Evolutionary conservation across 2,888 invertebrate genomes (phyloP), one percentile per base, ranked within the genome.

Genomic region (Hipparchia sbordonii): DNA sequence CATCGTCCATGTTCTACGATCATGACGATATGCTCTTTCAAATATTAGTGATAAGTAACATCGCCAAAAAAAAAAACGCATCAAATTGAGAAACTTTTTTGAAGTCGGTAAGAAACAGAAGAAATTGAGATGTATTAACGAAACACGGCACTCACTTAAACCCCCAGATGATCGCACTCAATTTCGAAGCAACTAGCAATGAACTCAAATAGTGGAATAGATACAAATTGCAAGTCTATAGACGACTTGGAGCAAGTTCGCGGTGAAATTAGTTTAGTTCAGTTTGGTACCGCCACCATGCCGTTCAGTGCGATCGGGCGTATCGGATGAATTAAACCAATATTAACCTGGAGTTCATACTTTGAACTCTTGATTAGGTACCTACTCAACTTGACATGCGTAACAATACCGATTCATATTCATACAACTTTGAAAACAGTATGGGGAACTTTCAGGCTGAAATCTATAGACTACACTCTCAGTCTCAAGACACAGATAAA

Each of bases 201-300:
- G 62, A 75, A 73, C 69, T 75, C 74, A 76, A 74, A 74, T 72
- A 75, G 70, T 73, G 73, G 71, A 72, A 68, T 70, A 61, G 67
- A 76, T 71, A 73, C 74, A 67, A 76, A 72, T 69, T 69, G 69
- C 63, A 57, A 70, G 68, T 72, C 57, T 65, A 72, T 66, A 71
- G 70, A 9, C 74, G 71, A 75, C 69, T 74, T 66, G 46, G 57
- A 67, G 33, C 71, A 75, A 78, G 72, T 73, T 76, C 66, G 72
- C 57, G 59, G 69, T 59, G 68, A 52, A 75, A 75, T 74, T 71
- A 67, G 71, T 57, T 57, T 56, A 56, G 56, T 56, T 56, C 67
- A 77, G 73, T 76, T 77, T 68, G 54, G 54, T 61, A 75, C 69
- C 72, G 57, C 67, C 60, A 60, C 72, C 23, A 72, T 52, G 67